Conservation (phyloP, 2,797 vertebrate genomes). For the Eupleurogrammus muticus region DNA sequence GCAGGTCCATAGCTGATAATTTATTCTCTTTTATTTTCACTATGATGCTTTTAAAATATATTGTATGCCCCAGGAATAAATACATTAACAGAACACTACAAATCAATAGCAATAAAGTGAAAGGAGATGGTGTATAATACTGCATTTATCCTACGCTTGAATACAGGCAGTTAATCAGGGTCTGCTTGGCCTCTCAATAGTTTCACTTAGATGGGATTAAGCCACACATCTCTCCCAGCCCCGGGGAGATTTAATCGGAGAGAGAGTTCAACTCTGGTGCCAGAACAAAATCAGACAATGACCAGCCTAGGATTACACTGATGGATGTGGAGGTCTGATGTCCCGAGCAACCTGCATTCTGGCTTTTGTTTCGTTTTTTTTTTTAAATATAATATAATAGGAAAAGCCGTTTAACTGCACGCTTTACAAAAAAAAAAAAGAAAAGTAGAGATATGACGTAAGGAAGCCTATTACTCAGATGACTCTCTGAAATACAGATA, state of each 20-base stretch:
- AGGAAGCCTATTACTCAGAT: slow-evolving; percentile 56
- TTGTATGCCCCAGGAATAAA: slow-evolving; percentile 55
- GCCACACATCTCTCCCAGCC: slow-evolving; percentile 60
- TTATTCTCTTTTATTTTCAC: slow-evolving; percentile 37
- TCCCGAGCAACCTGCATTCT: slow-evolving; percentile 60
- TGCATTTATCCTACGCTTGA: slow-evolving; percentile 68
- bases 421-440: too few species aligned
- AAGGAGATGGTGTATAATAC: slow-evolving; percentile 64
- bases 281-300: slow-evolving; percentile 63
- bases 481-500: slow-evolving; percentile 60
- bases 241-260: slow-evolving; percentile 73
- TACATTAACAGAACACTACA: slow-evolving; percentile 58
- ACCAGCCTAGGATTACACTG: slow-evolving; percentile 72
- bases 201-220: slow-evolving; percentile 79
- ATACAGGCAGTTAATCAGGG: slow-evolving; percentile 71
- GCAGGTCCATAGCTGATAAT: slow-evolving; percentile 36
- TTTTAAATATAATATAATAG: slow-evolving; percentile 59
- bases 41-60: slow-evolving; percentile 50
- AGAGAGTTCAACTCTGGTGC: slow-evolving; percentile 63
- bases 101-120: slow-evolving; percentile 76
- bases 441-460: slow-evolving; percentile 60
- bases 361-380: slow-evolving; percentile 36
- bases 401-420: slow-evolving; percentile 65
- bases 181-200: slow-evolving; percentile 68
- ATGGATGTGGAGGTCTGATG: slow-evolving; percentile 63